Evolutionary conservation across 64 coral and sea anemone species (phyloP).

Genomic region (Acropora tenuis): DNA sequence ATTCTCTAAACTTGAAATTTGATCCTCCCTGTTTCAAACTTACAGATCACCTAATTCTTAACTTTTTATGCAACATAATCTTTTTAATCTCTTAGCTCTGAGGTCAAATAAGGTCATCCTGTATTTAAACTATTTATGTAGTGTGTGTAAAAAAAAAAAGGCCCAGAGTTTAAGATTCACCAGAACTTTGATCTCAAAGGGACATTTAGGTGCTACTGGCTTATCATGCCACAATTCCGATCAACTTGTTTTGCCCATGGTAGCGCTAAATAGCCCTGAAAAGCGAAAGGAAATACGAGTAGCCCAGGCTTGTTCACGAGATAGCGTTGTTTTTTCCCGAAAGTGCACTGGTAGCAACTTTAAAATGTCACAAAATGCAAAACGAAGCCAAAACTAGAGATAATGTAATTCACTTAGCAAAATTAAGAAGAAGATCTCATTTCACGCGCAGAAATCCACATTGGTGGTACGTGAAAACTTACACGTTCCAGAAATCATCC

Average conservation of each 20-base stretch:
- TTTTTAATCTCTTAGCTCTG: neutral
- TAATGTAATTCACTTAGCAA: neutral
- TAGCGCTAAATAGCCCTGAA: too few relatives aligned
- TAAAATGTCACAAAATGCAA: neutral
- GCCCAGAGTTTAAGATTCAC: too few relatives aligned
- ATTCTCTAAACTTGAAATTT: too few relatives aligned
- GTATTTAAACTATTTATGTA: too few relatives aligned
- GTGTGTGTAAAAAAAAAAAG: too few relatives aligned
- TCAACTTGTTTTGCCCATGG: too few relatives aligned
- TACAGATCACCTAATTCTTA: too few relatives aligned
- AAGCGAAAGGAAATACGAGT: neutral
- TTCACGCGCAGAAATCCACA: neutral
- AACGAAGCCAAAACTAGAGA: neutral
- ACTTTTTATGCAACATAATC: neutral
- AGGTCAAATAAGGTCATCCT: neutral
- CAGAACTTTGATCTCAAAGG: too few relatives aligned
- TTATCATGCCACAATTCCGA: too few relatives aligned
- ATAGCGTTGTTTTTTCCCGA: neutral
- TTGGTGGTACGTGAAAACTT: neutral
- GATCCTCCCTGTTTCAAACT: too few relatives aligned
- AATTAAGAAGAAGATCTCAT: neutral
- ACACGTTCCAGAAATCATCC: neutral
- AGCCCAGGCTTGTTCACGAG: constrained; percentile 1
- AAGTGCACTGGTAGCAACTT: neutral
- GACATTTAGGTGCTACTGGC: neutral